Evolutionary conservation across 1,140 invertebrate species (phyloP), one percentile per base, ranked within the genome.

Genomic region (Drosophila oshimai): DNA sequence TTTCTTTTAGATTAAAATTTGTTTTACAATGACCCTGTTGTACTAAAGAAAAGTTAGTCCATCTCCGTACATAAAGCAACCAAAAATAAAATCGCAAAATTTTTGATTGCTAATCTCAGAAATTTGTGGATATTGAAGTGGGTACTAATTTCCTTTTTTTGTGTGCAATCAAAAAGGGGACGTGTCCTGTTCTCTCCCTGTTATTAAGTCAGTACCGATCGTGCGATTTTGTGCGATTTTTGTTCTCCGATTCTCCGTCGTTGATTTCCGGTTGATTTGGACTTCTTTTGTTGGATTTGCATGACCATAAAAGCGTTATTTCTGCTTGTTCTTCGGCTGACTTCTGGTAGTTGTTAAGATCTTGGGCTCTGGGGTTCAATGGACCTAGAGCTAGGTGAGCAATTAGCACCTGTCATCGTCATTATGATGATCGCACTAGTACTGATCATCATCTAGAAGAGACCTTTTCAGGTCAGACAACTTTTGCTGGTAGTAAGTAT

Each of bases 341-440:
- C 57, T 61, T 55, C 17, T 61, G 24, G 36, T 61, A 12, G 18
- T 22, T 61, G 36, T 24, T 34, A 57, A 61, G 28, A 33, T 61
- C 34, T 42, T 0, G 3, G 5, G 26, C 13, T 15, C 15, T 33
- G 7, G 44, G 61, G 79, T 84, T 84, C 79, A 84, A 53, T 64
- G 79, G 55, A 73, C 71, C 42, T 84, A 75, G 79, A 39, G 28
- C 37, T 70, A 70, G 53, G 28, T 18, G 60, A 72, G 53, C 77
- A 81, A 71, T 81, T 84, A 84, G 61, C 79, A 86, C 80, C 80
- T 84, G 80, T 68, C 71, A 72, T n/a, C 47, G 15, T 62, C 42
- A 62, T 65, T 10, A 54, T 72, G 7, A 72, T 29, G 54, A 53
- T 53, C 37, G 41, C 29, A 9, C 20, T 22, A 28, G 37, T 28